A percentile compares a stretch with the other conserved stretches of the same genome.
phyloP scores from a whole-genome alignment of 2,797 vertebrate species.

The Nyctalus aviator region DNA sequence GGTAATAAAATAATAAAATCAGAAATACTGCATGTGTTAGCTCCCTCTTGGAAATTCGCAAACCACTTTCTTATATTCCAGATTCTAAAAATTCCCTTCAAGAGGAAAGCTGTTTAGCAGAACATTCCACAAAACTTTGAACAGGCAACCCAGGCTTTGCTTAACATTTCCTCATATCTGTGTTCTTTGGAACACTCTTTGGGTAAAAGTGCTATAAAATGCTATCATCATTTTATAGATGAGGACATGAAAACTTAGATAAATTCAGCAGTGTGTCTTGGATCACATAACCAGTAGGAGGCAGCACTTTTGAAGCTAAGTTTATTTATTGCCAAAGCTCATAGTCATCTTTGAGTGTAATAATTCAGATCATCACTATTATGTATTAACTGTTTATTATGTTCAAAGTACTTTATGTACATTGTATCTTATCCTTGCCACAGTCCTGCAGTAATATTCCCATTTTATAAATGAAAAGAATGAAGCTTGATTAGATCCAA shows the following conservation, averaged over 20 bases:
- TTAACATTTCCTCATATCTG: constrained; percentile 50
- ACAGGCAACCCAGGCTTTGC: neutral
- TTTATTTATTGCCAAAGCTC: constrained; percentile 27
- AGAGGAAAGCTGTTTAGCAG: constrained; percentile 25
- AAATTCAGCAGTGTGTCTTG: neutral
- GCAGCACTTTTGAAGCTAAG: constrained; percentile 37
- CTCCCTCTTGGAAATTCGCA: constrained; percentile 43
- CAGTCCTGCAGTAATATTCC: neutral
- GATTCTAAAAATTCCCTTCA: neutral
- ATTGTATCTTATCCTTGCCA: constrained; percentile 13
- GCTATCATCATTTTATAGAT: neutral
- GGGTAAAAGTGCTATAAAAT: constrained; percentile 18
- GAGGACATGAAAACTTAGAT: constrained; percentile 49
- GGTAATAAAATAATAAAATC: neutral
- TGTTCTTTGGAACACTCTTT: constrained; percentile 44
- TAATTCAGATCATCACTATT: neutral
- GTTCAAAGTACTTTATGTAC: neutral
- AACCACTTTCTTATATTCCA: constrained; percentile 9
- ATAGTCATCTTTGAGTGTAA: neutral
- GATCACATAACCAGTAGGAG: constrained; percentile 15
- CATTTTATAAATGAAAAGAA: constrained; percentile 53
- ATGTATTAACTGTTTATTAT: neutral
- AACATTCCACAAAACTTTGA: constrained; percentile 45
- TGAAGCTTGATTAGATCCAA: neutral
- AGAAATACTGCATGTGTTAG: constrained; percentile 39